A percentile compares a stretch with the other conserved stretches of the same genome.
Conservation (phyloP, 2,888 invertebrate genomes). For the Cyclophora albipunctata region DNA sequence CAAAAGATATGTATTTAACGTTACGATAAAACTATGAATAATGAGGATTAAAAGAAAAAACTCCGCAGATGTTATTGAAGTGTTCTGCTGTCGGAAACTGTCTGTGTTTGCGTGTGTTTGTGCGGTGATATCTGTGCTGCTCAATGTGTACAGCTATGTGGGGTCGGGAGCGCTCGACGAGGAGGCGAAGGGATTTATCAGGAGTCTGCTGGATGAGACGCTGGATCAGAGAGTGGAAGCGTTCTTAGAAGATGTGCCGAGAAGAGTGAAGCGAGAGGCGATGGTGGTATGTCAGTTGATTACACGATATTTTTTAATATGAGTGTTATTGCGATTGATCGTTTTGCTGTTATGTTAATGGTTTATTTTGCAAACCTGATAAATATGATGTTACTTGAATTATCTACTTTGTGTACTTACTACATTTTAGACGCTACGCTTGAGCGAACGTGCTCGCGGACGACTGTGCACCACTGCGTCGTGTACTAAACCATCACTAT, state of each 20-base stretch:
- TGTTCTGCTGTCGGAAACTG: conserved; percentile 44
- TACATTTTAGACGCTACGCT: no score
- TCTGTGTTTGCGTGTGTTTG: conserved; percentile 53
- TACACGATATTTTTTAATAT: background rate
- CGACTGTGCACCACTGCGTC: no score
- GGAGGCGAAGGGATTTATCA: conserved; percentile 32
- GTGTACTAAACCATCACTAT: no score
- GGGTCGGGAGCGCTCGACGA: conserved; percentile 18
- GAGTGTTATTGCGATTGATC: no score
- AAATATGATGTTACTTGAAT: no score
- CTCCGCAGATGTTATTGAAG: conserved; percentile 23
- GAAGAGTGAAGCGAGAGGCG: conserved; percentile 54
- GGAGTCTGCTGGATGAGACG: conserved; percentile 41
- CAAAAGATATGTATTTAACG: background rate
- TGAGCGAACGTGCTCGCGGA: no score
- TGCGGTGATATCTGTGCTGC: conserved; percentile 49
- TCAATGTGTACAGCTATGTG: conserved; percentile 52
- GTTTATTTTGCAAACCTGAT: no score
- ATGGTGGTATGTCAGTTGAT: conserved; percentile 49
- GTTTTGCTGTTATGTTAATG: no score
- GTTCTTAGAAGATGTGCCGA: conserved; percentile 37
- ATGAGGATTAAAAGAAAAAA: conserved; percentile 26
- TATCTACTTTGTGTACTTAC: no score
- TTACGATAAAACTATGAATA: conserved; percentile 11
- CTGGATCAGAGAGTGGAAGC: conserved; percentile 47